phyloP scores from a whole-genome alignment of 2,113 vertebrate species.

The Turdus rufiventris region DNA sequence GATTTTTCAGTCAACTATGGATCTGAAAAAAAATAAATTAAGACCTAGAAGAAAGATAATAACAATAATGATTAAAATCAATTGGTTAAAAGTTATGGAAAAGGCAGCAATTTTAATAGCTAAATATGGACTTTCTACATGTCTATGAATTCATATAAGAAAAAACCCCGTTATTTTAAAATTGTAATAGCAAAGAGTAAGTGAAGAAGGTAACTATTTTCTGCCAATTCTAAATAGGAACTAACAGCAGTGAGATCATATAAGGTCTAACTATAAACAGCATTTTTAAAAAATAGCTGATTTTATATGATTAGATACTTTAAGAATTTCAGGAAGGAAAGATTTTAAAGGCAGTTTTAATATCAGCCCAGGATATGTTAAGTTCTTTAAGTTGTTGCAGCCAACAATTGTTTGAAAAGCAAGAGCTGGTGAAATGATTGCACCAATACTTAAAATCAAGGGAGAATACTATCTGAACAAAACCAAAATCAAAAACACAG shows the following conservation, averaged over 20 bases:
- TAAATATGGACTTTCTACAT: not conserved
- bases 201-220: not conserved
- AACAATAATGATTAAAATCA: not conserved
- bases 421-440: not conserved
- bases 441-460: not conserved
- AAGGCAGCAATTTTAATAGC: not conserved
- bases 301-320: not conserved
- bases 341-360: not conserved
- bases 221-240: not conserved
- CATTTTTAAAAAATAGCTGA: accelerated
- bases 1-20: not conserved
- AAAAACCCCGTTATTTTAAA: not conserved
- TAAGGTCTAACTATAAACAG: not conserved
- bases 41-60: not conserved
- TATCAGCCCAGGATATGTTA: not conserved
- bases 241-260: not conserved
- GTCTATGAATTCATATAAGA: not conserved
- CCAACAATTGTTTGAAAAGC: not conserved
- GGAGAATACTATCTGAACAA: not conserved
- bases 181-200: not conserved
- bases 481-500: not conserved
- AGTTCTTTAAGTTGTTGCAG: not conserved
- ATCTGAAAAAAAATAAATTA: not conserved
- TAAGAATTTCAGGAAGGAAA: not conserved
- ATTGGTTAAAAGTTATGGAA: not conserved